A percentile compares a stretch with the other conserved stretches of the same genome.
These are phyloP conservation scores for Magallana gigas DNA, from an alignment of 1,140 invertebrate genomes.

Conservation along the genomic window DNA sequence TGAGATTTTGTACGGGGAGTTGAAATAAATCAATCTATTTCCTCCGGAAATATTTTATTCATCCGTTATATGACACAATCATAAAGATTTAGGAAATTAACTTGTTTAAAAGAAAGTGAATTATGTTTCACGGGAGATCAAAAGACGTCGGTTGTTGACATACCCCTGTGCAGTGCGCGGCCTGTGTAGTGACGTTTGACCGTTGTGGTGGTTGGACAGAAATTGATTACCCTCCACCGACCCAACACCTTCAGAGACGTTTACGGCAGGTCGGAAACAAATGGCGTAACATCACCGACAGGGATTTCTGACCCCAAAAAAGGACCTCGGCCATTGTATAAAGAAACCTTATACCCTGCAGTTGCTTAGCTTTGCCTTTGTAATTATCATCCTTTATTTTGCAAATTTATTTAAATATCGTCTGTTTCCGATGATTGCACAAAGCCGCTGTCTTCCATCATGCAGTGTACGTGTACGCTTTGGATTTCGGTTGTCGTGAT, in stretches of 20 bases:
- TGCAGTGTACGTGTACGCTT: not conserved
- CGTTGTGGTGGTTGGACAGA: not conserved
- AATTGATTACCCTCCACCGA: not conserved
- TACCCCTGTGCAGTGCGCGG: not conserved
- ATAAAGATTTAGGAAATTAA: no score
- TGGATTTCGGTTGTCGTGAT: constrained; percentile 15
- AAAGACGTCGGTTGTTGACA: not conserved
- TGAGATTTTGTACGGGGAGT: no score
- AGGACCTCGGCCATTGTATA: not conserved
- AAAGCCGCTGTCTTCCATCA: not conserved
- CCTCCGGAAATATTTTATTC: no score
- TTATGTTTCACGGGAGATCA: no score
- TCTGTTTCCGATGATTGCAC: constrained; percentile 26
- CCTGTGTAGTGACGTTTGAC: not conserved
- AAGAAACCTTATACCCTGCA: not conserved
- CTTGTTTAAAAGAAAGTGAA: no score
- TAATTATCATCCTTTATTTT: not conserved
- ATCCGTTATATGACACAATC: no score
- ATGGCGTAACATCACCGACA: not conserved
- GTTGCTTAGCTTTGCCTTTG: constrained; percentile 1
- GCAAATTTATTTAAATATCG: not conserved
- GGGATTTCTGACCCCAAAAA: constrained; percentile 2
- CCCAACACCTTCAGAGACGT: not conserved
- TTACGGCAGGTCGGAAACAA: not conserved
- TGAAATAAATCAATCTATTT: no score